A percentile compares a stretch with the other conserved stretches of the same genome.
Conservation (phyloP, 2,797 vertebrate genomes). For the Sebastes taczanowskii region DNA sequence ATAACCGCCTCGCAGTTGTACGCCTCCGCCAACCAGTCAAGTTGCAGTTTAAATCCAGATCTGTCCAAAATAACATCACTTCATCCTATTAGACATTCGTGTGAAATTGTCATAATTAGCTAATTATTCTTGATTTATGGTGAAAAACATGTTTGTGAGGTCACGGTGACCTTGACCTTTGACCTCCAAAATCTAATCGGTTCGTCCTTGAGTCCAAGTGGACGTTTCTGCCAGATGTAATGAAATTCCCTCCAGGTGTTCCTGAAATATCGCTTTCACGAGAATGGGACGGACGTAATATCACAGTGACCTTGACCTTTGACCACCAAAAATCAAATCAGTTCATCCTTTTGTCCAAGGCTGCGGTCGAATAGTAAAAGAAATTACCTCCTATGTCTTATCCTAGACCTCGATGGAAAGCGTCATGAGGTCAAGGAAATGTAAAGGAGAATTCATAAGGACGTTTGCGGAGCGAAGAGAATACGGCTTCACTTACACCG, state of each 20-base stretch:
- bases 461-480: too few relatives aligned
- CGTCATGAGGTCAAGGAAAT: background rate
- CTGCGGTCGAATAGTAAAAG: background rate
- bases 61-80: background rate
- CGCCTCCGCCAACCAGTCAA: too few relatives aligned
- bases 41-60: too few relatives aligned
- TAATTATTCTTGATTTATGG: background rate
- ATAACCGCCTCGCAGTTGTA: too few relatives aligned
- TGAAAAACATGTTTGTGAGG: background rate
- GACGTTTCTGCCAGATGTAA: too few relatives aligned
- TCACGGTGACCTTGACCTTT: background rate
- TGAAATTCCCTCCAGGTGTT: too few relatives aligned
- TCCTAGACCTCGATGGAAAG: background rate
- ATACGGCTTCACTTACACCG: background rate
- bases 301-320: too few relatives aligned
- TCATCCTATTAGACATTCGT: background rate
- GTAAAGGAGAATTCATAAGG: background rate
- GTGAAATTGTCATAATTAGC: background rate
- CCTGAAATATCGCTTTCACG: too few relatives aligned
- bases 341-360: background rate
- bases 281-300: too few relatives aligned
- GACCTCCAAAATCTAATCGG: background rate
- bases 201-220: background rate
- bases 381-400: background rate
- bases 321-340: accelerated